These are phyloP conservation scores for Folsomia candida DNA, from an alignment of 2,888 invertebrate species.

Conservation along the genomic window DNA sequence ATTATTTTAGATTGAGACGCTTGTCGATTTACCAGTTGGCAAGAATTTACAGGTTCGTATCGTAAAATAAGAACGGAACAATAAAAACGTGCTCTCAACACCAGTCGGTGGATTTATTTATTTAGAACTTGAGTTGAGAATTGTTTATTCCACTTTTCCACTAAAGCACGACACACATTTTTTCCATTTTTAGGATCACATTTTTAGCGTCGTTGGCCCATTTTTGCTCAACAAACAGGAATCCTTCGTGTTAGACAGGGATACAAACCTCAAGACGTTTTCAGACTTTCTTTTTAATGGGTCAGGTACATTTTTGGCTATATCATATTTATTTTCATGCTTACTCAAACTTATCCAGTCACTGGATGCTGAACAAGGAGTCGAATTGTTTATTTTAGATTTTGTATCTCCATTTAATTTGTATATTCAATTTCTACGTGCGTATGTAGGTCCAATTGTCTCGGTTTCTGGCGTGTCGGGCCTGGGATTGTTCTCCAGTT, in stretches of 20 bases:
- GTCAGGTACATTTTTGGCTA: constrained; percentile 22
- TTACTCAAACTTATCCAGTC: neutral
- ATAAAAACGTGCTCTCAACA: neutral
- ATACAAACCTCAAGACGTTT: constrained; percentile 30
- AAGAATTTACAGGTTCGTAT: constrained; percentile 26
- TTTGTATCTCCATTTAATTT: neutral
- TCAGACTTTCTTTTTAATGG: constrained; percentile 38
- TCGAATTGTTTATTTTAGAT: neutral
- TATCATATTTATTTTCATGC: neutral
- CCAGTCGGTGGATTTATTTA: neutral
- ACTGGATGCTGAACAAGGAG: too few relatives aligned
- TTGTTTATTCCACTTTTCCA: too few relatives aligned
- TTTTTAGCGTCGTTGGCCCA: constrained; percentile 41
- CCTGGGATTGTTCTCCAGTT: constrained; percentile 35
- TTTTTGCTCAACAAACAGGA: constrained; percentile 37
- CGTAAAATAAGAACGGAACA: neutral
- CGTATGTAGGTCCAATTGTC: constrained; percentile 25
- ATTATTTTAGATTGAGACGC: constrained; percentile 25
- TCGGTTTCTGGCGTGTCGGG: constrained; percentile 38
- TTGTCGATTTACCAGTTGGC: constrained; percentile 36
- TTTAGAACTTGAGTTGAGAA: too few relatives aligned
- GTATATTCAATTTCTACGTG: neutral
- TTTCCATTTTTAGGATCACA: constrained; percentile 25
- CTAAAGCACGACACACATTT: too few relatives aligned
- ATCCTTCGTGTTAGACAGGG: constrained; percentile 42